Base-by-base conservation (phyloP, 2,113 vertebrate genomes). In the Entosphenus tridentatus region DNA sequence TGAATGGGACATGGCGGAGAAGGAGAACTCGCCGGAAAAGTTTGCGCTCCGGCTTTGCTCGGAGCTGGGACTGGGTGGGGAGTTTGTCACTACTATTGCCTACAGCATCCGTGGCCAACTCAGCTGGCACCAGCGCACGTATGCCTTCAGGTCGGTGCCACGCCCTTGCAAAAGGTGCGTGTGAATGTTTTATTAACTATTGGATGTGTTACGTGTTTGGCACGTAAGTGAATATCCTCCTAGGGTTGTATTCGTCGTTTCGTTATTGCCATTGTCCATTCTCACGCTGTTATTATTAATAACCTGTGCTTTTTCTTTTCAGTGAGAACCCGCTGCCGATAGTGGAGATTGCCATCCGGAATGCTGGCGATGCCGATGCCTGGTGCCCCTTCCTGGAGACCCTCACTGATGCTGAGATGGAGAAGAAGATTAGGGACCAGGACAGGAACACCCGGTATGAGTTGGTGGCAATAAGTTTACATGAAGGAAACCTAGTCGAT, bases 391-490 rank as follows among this genome's bases (percentile, higher is more conserved):
- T 70, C 6, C 59, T 70, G 18, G 70, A 70, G 55, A 67, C 70
- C 4, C 70, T 70, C 18, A 70, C 70, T 11, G 70, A 70, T 16
- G 70, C 70, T 4, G 70, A 70, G n/a, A 70, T 70, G 70, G 70
- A 70, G 70, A 70, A 70, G 11, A 70, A 70, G 39, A 70, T 70
- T 55, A 57, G 70, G 2, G 70, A 70, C 8, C 70, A 70, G 70
- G 70, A 70, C 59, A 67, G 70, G n/a, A 70, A 70, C n/a, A 70
- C 70, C 9, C 57, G 70, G 70, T 70, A 68, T 3, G 13, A 12
- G 11, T 3, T 54, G 10, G 18, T 16, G n/a, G 18, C 39, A 39
- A 39, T 39, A 39, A 39, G 39, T 39, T 39, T 39, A 39, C 39
- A 39, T 39, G 39, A 39, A 39, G 39, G 6, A 39, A 39, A 39